These are phyloP conservation scores for Tetranychus cinnabarinus DNA, from an alignment of 1,140 invertebrate genomes.

Conservation along the genomic window DNA sequence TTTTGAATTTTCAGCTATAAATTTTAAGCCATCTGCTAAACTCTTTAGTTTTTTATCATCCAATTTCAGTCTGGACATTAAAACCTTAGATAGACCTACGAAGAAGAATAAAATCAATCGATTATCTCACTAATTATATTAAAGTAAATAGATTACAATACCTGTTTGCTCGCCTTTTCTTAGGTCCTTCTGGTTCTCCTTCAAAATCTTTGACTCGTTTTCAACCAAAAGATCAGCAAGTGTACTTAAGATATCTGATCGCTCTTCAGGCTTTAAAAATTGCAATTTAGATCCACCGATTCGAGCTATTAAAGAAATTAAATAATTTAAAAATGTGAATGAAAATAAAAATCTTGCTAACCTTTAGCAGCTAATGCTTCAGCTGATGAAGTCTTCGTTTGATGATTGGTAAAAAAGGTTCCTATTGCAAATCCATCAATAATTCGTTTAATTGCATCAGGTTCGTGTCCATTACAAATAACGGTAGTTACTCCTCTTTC, in stretches of 20 bases:
- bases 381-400: constrained; percentile 38
- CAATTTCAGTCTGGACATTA: constrained; percentile 60
- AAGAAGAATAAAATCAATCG: not conserved
- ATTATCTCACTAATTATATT: not conserved
- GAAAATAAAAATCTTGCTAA: constrained; percentile 20
- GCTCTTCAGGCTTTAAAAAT: constrained; percentile 43
- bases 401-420: constrained; percentile 80
- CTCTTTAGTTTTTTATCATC: constrained; percentile 65
- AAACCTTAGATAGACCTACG: constrained; percentile 42
- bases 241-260: constrained; percentile 59
- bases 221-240: constrained; percentile 64
- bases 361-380: constrained; percentile 73
- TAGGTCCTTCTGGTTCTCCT: constrained; percentile 70
- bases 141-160: constrained; percentile 9
- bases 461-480: constrained; percentile 88
- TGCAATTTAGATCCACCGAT: constrained; percentile 54
- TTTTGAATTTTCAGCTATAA: constrained; percentile 62
- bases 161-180: constrained; percentile 46
- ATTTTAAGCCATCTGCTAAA: constrained; percentile 56
- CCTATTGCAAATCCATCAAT: constrained; percentile 79
- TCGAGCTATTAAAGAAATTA: constrained; percentile 6
- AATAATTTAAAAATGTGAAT: not conserved
- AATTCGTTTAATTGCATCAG: constrained; percentile 78
- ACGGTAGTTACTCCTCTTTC: constrained; percentile 84
- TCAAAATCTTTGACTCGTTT: constrained; percentile 54